phyloP scores from a whole-genome alignment of 2,888 invertebrate genomes.

The Agonum fuliginosum region DNA sequence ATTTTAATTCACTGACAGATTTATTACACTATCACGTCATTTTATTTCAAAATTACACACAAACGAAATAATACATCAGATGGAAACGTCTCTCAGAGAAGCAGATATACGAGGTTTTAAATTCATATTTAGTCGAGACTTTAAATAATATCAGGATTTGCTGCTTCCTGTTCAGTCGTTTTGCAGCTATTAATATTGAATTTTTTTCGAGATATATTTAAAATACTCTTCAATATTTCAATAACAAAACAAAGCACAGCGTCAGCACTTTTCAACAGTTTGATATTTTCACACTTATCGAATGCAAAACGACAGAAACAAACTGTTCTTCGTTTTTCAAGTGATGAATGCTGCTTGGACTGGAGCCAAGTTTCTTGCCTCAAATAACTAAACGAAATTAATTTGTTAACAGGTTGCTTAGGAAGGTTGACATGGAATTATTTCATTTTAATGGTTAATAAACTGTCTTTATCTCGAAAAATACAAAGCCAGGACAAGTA shows the following conservation, averaged over 20 bases:
- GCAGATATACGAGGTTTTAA: neutral
- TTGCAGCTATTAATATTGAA: slow-evolving; percentile 30
- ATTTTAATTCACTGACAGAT: slow-evolving; percentile 27
- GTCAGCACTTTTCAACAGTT: slow-evolving; percentile 43
- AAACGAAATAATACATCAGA: neutral
- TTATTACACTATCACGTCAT: neutral
- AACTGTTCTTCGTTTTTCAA: slow-evolving; percentile 48
- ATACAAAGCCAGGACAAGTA: too few relatives aligned
- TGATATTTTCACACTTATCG: slow-evolving; percentile 44
- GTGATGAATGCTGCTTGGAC: slow-evolving; percentile 48
- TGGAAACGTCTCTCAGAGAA: neutral
- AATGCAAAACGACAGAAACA: slow-evolving; percentile 17
- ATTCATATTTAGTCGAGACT: slow-evolving; percentile 28
- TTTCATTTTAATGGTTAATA: neutral
- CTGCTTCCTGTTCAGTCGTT: slow-evolving; percentile 5
- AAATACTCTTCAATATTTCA: slow-evolving; percentile 5
- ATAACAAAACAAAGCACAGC: slow-evolving; percentile 5
- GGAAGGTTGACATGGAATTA: neutral
- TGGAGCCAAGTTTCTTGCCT: slow-evolving; percentile 22
- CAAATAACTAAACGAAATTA: slow-evolving; percentile 51
- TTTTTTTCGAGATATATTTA: slow-evolving; percentile 13
- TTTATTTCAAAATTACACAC: neutral
- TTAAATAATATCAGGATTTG: slow-evolving; percentile 21
- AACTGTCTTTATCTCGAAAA: neutral
- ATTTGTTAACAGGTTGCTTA: slow-evolving; percentile 53